phyloP scores from a whole-genome alignment of 2,113 vertebrate genomes.

The Nycticryphes semicollaris region DNA sequence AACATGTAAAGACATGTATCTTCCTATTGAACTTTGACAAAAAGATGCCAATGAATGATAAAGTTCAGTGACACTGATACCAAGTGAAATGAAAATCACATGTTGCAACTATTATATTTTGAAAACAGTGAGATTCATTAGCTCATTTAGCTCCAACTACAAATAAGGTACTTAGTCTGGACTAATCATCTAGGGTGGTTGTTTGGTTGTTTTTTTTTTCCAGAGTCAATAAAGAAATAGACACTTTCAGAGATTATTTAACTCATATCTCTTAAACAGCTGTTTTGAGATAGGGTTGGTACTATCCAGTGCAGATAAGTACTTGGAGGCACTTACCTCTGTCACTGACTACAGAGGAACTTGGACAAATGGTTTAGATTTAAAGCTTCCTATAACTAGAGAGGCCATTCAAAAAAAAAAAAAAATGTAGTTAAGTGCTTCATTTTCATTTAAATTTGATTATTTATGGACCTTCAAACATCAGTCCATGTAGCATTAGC shows the following conservation, averaged over 20 bases:
- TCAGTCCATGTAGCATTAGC: background rate
- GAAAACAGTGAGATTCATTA: background rate
- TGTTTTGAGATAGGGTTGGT: background rate
- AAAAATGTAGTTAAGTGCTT: background rate
- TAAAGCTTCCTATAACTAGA: background rate
- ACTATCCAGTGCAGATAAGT: background rate
- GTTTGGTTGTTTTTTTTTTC: background rate
- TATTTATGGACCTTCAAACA: background rate
- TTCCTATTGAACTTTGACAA: slow-evolving; percentile 14
- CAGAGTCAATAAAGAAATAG: background rate
- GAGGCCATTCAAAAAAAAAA: background rate
- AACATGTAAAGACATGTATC: background rate
- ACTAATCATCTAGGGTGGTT: background rate
- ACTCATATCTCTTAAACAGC: background rate
- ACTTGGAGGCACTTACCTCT: background rate
- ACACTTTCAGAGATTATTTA: background rate
- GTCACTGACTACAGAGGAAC: background rate
- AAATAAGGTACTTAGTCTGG: background rate
- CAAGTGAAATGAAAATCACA: background rate
- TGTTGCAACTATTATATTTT: background rate
- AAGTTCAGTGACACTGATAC: slow-evolving; percentile 1
- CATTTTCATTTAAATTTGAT: background rate
- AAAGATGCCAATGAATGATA: background rate
- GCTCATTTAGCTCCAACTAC: background rate
- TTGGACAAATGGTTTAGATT: background rate